Evolutionary conservation across 2,797 vertebrate genomes (phyloP), one percentile per base, ranked within the genome.

Genomic region (Muscicapa comitata): DNA sequence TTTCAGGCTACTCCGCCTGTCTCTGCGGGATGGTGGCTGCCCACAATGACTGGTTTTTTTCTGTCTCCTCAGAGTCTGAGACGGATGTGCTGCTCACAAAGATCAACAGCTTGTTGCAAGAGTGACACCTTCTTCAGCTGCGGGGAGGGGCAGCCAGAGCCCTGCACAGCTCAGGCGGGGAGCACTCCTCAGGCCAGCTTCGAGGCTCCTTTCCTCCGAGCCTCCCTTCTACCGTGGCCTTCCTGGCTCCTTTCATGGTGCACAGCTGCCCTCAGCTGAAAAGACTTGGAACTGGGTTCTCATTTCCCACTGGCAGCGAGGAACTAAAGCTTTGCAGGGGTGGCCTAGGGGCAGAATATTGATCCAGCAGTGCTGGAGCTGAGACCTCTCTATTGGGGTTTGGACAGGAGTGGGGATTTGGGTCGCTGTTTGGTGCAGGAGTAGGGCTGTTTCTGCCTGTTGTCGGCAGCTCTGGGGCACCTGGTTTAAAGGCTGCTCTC

Each of bases 61-160:
- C 17, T 83, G 3, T 90, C 38, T 94, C 54, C 33, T 13, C 85
- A 97, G 96, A 93, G 70, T 92, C 94, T 1, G 95, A 97, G 89
- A 94, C 95, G 0, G 95, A 97, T 0, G 96, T 97, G 89, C 94
- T 97, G 79, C 96, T 97, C 62, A 97, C 94, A 16, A 97, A 97
- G 91, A 97, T 97, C 85, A 97, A 97, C 88, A 97, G 94, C 76
- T 67, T 97, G 89, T 94, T 96, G 94, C 95, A 96, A 54, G 95
- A 97, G 58, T 97, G 87, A 97, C 58, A 42, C 68, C 53, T 62
- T 33, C 11, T 6, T 53, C 85, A 74, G 82, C 91, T 45, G 1
- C 19, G 40, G 68, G 68, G 51, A 73, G 48, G 70, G 33, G 66
- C 68, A 83, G 81, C 65, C 66, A 40, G 61, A 84, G 80, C 42